A percentile compares a stretch with the other conserved stretches of the same genome.
These are phyloP conservation scores for Parnassius mnemosyne DNA, from an alignment of 2,888 invertebrate genomes.

Conservation along the genomic window DNA sequence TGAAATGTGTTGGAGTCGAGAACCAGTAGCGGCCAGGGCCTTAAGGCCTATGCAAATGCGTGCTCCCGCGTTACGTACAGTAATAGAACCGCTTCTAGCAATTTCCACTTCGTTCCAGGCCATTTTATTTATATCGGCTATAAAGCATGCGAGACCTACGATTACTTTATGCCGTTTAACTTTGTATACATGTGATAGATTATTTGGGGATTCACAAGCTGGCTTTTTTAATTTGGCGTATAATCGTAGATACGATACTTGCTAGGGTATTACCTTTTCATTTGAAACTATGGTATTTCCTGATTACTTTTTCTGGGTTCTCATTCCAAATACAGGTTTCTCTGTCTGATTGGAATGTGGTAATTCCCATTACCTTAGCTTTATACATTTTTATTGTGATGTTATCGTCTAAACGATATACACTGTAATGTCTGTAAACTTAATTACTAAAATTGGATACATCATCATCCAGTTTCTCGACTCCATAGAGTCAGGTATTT, in stretches of 20 bases:
- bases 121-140: constrained; percentile 50
- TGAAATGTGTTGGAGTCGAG: constrained; percentile 28
- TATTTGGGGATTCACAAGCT: background rate
- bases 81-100: constrained; percentile 65
- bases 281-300: too few species aligned
- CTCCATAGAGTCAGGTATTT: too few species aligned
- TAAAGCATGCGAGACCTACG: constrained; percentile 35
- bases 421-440: too few species aligned
- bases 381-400: too few species aligned
- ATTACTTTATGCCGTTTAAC: constrained; percentile 27
- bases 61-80: constrained; percentile 66
- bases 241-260: background rate
- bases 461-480: too few species aligned
- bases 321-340: too few species aligned
- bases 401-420: too few species aligned
- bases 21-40: constrained; percentile 32
- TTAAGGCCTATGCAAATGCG: constrained; percentile 54
- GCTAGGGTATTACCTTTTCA: too few species aligned
- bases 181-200: constrained; percentile 11
- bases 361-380: too few species aligned
- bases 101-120: constrained; percentile 63
- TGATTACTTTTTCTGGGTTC: too few species aligned
- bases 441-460: too few species aligned
- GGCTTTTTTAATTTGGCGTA: background rate
- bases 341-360: too few species aligned